Evolutionary conservation across 2,113 vertebrate genomes (phyloP).

Genomic region (Pollachius pollachius): DNA sequence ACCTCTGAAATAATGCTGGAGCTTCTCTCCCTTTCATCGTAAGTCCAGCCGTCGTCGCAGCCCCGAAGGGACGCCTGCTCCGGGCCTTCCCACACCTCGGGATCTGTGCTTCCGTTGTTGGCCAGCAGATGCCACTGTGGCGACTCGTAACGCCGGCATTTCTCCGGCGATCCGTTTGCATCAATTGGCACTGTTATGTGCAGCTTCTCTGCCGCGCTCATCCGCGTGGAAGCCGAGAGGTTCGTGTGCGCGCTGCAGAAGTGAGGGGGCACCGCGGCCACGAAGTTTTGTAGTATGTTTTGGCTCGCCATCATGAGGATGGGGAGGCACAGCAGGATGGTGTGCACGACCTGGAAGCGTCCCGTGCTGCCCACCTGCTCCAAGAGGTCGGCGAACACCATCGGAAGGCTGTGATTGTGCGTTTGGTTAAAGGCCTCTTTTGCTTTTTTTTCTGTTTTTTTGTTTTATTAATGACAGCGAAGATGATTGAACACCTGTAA

Average conservation of each 20-base stretch:
- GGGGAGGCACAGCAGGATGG: conserved; percentile 65
- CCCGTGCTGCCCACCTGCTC: conserved; percentile 74
- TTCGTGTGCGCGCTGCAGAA: conserved; percentile 73
- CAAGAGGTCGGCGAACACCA: conserved; percentile 76
- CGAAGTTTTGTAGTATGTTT: conserved; percentile 84
- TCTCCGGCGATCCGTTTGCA: conserved; percentile 44
- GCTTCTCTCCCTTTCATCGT: conserved; percentile 71
- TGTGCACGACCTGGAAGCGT: conserved; percentile 79
- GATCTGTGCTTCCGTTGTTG: conserved; percentile 14
- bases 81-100: background rate
- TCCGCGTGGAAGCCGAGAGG: conserved; percentile 36
- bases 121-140: conserved; percentile 64
- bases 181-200: conserved; percentile 63
- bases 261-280: conserved; percentile 72
- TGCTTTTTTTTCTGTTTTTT: no score
- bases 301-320: conserved; percentile 81
- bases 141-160: conserved; percentile 62
- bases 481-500: no score
- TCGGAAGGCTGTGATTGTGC: conserved; percentile 19
- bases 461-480: no score
- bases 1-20: conserved; percentile 84
- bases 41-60: conserved; percentile 82
- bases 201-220: conserved; percentile 48
- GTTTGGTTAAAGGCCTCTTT: no score
- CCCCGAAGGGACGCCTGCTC: conserved; percentile 40